Evolutionary conservation across 2,797 vertebrate genomes (phyloP).

Genomic region (Ptychadena robeensis): DNA sequence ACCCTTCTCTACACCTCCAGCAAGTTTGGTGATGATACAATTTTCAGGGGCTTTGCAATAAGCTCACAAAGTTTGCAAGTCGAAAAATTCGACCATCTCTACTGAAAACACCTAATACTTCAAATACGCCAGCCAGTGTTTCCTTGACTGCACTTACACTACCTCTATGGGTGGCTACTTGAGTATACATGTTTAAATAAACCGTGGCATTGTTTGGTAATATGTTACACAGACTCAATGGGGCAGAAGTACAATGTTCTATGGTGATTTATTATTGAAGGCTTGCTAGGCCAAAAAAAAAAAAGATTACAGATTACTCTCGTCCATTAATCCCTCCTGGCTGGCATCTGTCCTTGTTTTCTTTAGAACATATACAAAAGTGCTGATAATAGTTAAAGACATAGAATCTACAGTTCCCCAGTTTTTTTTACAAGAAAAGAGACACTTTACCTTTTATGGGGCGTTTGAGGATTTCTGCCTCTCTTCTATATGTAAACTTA

Average conservation of each 20-base stretch:
- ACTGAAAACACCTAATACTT: neutral
- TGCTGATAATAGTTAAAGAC: conserved; percentile 57
- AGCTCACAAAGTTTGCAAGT: too few relatives aligned
- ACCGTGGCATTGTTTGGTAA: conserved; percentile 27
- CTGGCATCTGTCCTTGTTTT: conserved; percentile 68
- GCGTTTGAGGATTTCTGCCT: conserved; percentile 68
- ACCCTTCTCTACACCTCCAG: too few relatives aligned
- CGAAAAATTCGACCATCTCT: too few relatives aligned
- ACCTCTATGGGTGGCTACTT: conserved; percentile 42
- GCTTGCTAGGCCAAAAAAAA: conserved; percentile 47
- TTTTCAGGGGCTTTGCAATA: too few relatives aligned
- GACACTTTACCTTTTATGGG: conserved; percentile 76
- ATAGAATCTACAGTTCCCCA: conserved; percentile 69
- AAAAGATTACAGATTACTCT: conserved; percentile 58
- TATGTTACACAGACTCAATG: conserved; percentile 5
- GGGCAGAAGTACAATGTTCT: conserved; percentile 23
- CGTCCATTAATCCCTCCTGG: conserved; percentile 28
- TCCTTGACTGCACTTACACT: neutral
- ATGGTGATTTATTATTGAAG: conserved; percentile 53
- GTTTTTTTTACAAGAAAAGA: conserved; percentile 76
- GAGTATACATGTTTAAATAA: conserved; percentile 31
- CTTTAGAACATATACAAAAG: conserved; percentile 67
- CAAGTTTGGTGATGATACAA: too few relatives aligned
- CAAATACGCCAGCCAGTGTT: neutral
- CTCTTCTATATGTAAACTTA: conserved; percentile 61